Percentiles rank a stretch among this genome's conserved stretches.
phyloP scores from a whole-genome alignment of 1,140 invertebrate species.

The Pogonus chalceus region DNA sequence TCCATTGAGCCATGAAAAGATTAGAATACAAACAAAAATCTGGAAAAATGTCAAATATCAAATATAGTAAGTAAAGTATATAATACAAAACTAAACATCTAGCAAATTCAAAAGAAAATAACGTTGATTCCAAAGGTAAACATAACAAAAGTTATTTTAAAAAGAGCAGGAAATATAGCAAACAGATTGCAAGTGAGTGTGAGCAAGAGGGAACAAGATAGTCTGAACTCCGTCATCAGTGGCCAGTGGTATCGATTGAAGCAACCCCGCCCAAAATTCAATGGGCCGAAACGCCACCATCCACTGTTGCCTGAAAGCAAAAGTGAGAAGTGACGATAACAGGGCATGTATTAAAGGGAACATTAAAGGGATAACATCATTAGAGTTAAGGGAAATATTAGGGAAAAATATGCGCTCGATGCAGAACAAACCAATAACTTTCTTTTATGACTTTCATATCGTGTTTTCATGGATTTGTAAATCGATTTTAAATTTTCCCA shows the following conservation, averaged over 20 bases:
- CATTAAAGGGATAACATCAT: slow-evolving; percentile 8
- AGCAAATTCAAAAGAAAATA: too few species aligned
- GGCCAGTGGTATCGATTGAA: not conserved
- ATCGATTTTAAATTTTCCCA: slow-evolving; percentile 5
- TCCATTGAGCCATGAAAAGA: too few species aligned
- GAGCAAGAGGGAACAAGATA: too few species aligned
- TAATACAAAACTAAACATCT: too few species aligned
- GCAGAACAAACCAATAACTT: not conserved
- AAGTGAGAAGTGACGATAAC: slow-evolving; percentile 11
- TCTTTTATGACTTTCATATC: not conserved
- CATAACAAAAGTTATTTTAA: too few species aligned
- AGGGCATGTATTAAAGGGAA: slow-evolving; percentile 6
- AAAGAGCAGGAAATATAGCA: too few species aligned
- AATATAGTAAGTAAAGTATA: too few species aligned
- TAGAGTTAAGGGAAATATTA: slow-evolving; percentile 1
- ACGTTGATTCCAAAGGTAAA: too few species aligned
- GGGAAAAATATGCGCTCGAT: not conserved
- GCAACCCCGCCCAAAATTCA: not conserved
- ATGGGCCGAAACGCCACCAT: not conserved
- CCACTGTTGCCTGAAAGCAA: not conserved
- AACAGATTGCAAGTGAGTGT: too few species aligned
- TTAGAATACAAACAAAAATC: too few species aligned
- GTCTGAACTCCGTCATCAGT: too few species aligned
- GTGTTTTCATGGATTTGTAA: slow-evolving; percentile 1
- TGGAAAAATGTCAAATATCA: too few species aligned